Conservation (phyloP, 2,113 vertebrate genomes). For the Athene cunicularia region DNA sequence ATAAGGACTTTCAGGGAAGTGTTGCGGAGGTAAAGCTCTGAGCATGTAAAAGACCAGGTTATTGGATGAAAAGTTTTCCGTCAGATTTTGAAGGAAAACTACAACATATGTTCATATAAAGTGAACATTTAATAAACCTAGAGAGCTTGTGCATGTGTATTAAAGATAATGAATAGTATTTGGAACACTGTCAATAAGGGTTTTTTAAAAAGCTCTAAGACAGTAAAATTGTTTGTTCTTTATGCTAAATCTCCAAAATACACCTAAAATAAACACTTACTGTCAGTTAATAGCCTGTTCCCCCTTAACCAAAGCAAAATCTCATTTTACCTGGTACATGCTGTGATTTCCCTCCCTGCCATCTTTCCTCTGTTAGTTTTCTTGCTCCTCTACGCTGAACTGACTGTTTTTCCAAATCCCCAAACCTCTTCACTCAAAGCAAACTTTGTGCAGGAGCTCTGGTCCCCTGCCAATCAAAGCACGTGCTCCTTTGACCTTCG, state of each 20-base stretch:
- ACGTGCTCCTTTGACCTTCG: background rate
- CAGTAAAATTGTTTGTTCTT: background rate
- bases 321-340: background rate
- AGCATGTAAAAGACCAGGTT: background rate
- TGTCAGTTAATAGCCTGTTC: background rate
- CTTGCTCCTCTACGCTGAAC: background rate
- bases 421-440: background rate
- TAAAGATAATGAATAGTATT: background rate
- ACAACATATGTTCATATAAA: background rate
- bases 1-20: background rate
- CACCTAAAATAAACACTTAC: background rate
- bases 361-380: background rate
- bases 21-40: background rate
- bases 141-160: background rate
- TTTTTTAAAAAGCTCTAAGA: background rate
- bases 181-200: background rate
- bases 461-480: background rate
- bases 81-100: background rate
- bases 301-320: background rate
- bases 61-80: background rate
- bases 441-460: fast-evolving
- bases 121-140: background rate
- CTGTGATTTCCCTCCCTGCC: background rate
- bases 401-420: background rate
- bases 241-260: background rate